Percentiles rank a stretch among this genome's conserved stretches.
Conservation (phyloP, 1,140 invertebrate genomes). For the Panagrolaimus sp. region DNA sequence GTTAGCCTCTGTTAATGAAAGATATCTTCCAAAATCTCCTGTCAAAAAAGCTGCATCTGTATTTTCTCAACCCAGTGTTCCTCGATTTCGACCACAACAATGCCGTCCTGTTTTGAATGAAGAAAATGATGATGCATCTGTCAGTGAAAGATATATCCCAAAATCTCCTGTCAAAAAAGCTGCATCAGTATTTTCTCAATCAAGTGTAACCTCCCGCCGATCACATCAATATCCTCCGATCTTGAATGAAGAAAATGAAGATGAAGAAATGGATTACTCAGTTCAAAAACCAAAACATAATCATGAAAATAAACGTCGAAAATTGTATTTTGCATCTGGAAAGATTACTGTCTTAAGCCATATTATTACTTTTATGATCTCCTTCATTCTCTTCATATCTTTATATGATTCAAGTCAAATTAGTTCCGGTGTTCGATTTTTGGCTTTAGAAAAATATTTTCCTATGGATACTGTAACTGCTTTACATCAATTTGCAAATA, state of each 20-base stretch:
- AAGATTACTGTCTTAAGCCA: neutral
- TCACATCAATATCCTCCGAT: too few species aligned
- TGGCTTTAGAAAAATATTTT: too few species aligned
- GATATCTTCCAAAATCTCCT: neutral
- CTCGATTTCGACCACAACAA: neutral
- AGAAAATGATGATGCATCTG: too few species aligned
- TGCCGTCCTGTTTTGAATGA: too few species aligned
- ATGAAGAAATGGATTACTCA: neutral
- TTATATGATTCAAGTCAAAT: slow-evolving; percentile 10
- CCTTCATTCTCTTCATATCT: neutral
- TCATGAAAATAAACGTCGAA: neutral
- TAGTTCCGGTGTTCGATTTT: too few species aligned
- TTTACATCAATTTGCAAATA: too few species aligned
- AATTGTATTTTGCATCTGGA: slow-evolving; percentile 2
- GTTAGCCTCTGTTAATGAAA: neutral
- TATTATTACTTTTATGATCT: neutral
- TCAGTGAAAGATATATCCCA: too few species aligned
- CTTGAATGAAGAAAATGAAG: too few species aligned
- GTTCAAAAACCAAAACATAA: neutral
- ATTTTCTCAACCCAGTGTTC: neutral
- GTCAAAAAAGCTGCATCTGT: neutral
- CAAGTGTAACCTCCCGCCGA: neutral
- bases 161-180: neutral
- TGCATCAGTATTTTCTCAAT: neutral
- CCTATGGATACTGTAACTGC: too few species aligned